Evolutionary conservation across 2,888 invertebrate genomes (phyloP).

Genomic region (Drepanosiphum platanoidis): DNA sequence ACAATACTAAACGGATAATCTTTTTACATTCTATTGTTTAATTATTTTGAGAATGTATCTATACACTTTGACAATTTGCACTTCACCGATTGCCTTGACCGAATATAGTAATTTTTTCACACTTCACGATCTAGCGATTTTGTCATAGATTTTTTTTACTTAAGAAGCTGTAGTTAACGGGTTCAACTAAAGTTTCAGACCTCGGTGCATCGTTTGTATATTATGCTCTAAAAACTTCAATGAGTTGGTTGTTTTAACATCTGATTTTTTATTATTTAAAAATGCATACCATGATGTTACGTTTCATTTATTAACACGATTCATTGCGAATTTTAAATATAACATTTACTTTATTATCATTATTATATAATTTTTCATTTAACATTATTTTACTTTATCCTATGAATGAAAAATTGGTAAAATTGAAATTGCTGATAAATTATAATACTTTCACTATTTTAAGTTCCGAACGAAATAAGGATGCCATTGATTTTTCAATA

Average conservation of each 20-base stretch:
- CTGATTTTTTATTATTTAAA: neutral
- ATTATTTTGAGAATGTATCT: slow-evolving; percentile 41
- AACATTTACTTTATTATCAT: too few relatives aligned
- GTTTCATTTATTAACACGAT: neutral
- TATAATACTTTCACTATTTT: too few relatives aligned
- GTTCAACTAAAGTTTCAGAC: slow-evolving; percentile 17
- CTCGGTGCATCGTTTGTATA: neutral
- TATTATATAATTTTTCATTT: too few relatives aligned
- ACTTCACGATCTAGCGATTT: slow-evolving; percentile 40
- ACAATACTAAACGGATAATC: neutral
- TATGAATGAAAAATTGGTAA: too few relatives aligned
- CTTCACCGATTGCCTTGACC: slow-evolving; percentile 50
- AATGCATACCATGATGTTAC: neutral
- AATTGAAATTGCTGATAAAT: too few relatives aligned
- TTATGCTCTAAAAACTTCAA: slow-evolving; percentile 25
- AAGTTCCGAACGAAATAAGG: too few relatives aligned
- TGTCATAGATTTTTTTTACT: slow-evolving; percentile 12
- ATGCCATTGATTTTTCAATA: too few relatives aligned
- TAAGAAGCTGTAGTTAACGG: neutral
- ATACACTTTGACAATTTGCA: slow-evolving; percentile 32
- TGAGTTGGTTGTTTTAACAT: neutral
- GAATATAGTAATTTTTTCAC: neutral
- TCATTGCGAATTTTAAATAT: neutral
- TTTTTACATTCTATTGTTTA: slow-evolving; percentile 41
- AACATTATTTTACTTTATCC: too few relatives aligned